Conservation (phyloP, 2,797 vertebrate species). For the Merluccius polli region DNA sequence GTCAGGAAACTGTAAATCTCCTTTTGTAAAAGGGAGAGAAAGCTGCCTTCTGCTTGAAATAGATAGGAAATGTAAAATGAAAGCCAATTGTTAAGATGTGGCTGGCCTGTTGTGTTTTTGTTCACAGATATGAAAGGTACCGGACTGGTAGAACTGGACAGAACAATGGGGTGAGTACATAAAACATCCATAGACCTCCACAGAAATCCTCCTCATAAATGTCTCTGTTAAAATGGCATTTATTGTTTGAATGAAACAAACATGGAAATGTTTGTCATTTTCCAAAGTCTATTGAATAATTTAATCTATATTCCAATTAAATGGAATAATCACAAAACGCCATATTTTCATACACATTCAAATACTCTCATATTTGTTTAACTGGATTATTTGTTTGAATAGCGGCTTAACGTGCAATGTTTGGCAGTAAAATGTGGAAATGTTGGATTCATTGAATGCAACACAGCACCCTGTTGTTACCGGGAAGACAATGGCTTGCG, state of each 20-base stretch:
- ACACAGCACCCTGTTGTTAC: neutral
- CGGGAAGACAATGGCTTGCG: neutral
- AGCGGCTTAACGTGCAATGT: neutral
- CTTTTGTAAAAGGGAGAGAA: neutral
- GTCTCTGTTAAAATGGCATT: neutral
- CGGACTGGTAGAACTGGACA: conserved; percentile 81
- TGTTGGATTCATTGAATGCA: neutral
- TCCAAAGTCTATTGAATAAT: neutral
- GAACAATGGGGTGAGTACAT: conserved; percentile 87
- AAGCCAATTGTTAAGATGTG: neutral
- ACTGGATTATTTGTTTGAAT: neutral
- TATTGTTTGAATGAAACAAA: neutral
- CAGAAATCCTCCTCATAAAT: neutral
- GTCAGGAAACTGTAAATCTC: too few species aligned
- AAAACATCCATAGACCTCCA: conserved; percentile 3
- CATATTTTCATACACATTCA: neutral
- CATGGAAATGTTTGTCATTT: neutral
- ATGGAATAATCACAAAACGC: neutral
- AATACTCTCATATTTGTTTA: neutral
- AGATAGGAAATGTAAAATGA: neutral
- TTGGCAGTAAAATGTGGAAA: neutral
- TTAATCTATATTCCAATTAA: neutral
- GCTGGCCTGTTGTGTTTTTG: conserved; percentile 20
- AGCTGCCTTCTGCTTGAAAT: neutral
- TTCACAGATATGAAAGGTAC: conserved; percentile 88